Evolutionary conservation across 2,888 invertebrate species (phyloP).

Genomic region (Cabera pusaria): DNA sequence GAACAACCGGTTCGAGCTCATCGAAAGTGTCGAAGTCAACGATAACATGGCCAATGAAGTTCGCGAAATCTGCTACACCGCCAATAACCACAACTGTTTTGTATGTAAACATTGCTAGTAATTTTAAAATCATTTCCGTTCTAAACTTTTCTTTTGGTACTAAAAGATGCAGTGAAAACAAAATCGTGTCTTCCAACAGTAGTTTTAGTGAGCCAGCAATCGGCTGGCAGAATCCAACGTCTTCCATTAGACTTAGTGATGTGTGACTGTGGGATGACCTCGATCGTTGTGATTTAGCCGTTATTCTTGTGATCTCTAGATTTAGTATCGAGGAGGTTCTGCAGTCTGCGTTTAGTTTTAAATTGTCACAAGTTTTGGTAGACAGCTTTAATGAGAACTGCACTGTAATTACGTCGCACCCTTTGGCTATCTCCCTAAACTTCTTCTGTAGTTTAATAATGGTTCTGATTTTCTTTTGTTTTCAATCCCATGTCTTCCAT

Average conservation of each 20-base stretch:
- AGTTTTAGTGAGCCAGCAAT: conserved; percentile 60
- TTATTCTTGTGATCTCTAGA: conserved; percentile 43
- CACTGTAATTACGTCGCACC: conserved; percentile 78
- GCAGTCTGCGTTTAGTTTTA: conserved; percentile 55
- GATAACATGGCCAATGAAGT: conserved; percentile 85
- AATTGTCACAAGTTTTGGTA: conserved; percentile 79
- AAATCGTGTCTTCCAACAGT: conserved; percentile 80
- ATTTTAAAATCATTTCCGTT: conserved; percentile 40
- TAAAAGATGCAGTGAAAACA: conserved; percentile 74
- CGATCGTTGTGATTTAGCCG: conserved; percentile 43
- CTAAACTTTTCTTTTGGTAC: conserved; percentile 46
- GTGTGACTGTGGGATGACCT: conserved; percentile 44
- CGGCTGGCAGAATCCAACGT: conserved; percentile 54
- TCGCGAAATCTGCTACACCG: conserved; percentile 79
- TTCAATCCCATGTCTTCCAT: conserved; percentile 71
- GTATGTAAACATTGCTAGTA: conserved; percentile 76
- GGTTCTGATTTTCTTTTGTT: conserved; percentile 35
- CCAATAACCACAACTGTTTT: conserved; percentile 59
- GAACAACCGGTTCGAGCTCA: conserved; percentile 68
- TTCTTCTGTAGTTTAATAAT: conserved; percentile 38
- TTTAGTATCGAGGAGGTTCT: too few relatives aligned
- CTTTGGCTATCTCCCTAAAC: conserved; percentile 57
- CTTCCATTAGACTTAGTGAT: conserved; percentile 79
- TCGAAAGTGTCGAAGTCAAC: conserved; percentile 71
- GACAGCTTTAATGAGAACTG: conserved; percentile 78